Conservation (phyloP, 2,888 invertebrate species). For the Acrobeloides nanus region DNA sequence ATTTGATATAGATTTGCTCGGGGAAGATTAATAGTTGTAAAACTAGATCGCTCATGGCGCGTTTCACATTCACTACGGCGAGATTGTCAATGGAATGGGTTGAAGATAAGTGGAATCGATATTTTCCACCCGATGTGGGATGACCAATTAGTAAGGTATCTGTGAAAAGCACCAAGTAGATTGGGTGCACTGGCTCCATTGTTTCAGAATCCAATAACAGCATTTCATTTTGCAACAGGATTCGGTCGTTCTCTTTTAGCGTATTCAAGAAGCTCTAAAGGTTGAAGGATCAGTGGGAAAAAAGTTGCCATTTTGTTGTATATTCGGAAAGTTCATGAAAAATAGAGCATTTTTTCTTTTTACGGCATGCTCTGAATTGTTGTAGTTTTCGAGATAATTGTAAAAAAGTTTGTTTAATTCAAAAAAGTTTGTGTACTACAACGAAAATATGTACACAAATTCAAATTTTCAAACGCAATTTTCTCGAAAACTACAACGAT, state of each 20-base stretch:
- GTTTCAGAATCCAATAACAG: constrained; percentile 41
- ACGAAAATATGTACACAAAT: too few relatives aligned
- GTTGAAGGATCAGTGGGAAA: too few relatives aligned
- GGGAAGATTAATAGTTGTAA: constrained; percentile 48
- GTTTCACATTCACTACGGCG: constrained; percentile 48
- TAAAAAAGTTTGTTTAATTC: too few relatives aligned
- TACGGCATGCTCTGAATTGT: too few relatives aligned
- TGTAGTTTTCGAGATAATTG: too few relatives aligned
- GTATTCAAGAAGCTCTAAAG: constrained; percentile 43
- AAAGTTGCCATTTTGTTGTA: too few relatives aligned
- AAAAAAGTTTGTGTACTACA: too few relatives aligned
- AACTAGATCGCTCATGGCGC: constrained; percentile 33
- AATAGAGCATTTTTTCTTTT: too few relatives aligned
- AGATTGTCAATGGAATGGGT: constrained; percentile 40
- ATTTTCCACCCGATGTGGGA: constrained; percentile 13
- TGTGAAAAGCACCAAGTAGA: constrained; percentile 38
- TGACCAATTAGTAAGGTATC: constrained; percentile 43
- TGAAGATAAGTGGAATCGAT: constrained; percentile 33
- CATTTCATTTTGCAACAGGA: constrained; percentile 45
- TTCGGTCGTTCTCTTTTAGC: constrained; percentile 37
- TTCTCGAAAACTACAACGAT: too few relatives aligned
- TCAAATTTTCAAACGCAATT: too few relatives aligned
- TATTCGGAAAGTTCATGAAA: too few relatives aligned
- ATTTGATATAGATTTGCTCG: constrained; percentile 37
- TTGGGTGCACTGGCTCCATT: constrained; percentile 34